These are phyloP conservation scores for Palythoa grandiflora DNA, from an alignment of 92 coral and sea anemone species.

Conservation along the genomic window DNA sequence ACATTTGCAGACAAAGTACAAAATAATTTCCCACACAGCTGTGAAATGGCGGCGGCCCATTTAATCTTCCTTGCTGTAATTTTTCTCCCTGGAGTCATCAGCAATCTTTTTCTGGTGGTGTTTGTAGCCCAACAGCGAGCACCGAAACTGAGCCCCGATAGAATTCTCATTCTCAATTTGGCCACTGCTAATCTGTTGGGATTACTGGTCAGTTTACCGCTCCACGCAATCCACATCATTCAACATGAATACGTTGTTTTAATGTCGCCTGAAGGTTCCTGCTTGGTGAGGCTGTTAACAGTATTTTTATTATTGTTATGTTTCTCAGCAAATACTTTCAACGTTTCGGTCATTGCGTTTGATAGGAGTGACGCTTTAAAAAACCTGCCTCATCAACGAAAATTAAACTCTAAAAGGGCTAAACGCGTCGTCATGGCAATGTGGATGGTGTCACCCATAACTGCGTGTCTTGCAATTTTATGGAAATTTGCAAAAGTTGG, in stretches of 20 bases:
- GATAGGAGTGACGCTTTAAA: background rate
- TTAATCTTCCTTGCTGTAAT: background rate
- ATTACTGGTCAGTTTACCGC: background rate
- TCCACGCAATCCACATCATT: background rate
- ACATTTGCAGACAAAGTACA: background rate
- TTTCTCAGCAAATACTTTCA: background rate
- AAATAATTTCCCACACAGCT: background rate
- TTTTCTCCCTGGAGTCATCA: background rate
- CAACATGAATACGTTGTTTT: background rate
- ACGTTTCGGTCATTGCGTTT: background rate
- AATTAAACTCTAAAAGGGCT: background rate
- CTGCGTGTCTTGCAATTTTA: background rate
- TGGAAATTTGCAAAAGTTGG: background rate
- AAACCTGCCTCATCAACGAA: background rate
- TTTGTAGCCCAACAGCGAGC: background rate
- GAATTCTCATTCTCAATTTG: background rate
- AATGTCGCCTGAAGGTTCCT: background rate
- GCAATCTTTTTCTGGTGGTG: background rate
- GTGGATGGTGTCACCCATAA: background rate
- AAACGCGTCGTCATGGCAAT: background rate
- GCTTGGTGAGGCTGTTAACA: background rate
- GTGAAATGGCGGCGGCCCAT: background rate
- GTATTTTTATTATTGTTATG: background rate
- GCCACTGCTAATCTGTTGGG: background rate
- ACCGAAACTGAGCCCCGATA: background rate